Percentiles rank a stretch among this genome's conserved stretches.
phyloP scores from a whole-genome alignment of 1,140 invertebrate genomes.

The Penaeus japonicus region DNA sequence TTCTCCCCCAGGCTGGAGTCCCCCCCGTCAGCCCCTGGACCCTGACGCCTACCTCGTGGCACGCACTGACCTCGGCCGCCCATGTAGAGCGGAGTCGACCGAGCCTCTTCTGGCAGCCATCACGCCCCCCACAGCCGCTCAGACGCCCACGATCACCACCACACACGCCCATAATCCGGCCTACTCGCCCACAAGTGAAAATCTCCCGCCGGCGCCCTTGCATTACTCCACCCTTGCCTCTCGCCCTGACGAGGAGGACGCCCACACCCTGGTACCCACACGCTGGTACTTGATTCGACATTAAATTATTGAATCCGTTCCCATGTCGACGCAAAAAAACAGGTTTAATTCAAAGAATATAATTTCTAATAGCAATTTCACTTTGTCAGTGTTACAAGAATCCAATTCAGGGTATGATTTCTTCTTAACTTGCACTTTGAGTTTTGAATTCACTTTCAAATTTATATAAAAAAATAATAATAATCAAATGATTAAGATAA shows the following conservation, averaged over 20 bases:
- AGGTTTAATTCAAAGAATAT: no score
- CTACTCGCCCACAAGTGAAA: constrained; percentile 47
- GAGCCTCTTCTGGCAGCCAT: constrained; percentile 39
- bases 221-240: constrained; percentile 49
- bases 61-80: neutral
- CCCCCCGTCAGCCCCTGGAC: constrained; percentile 9
- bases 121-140: neutral
- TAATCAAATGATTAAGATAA: no score
- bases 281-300: no score
- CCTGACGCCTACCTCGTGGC: constrained; percentile 45
- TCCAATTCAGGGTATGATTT: no score
- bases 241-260: constrained; percentile 52
- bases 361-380: no score
- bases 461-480: no score
- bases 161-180: constrained; percentile 53
- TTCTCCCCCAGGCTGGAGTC: constrained; percentile 23
- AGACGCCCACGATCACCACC: constrained; percentile 39
- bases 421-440: no score
- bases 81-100: constrained; percentile 33
- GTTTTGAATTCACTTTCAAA: no score
- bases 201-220: constrained; percentile 13
- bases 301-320: no score
- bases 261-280: constrained; percentile 18
- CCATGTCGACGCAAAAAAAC: no score
- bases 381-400: no score